A percentile compares a stretch with the other conserved stretches of the same genome.
phyloP scores from a whole-genome alignment of 30 jellyfish, hydroid and myxozoan species.

The Aurelia sp. region DNA sequence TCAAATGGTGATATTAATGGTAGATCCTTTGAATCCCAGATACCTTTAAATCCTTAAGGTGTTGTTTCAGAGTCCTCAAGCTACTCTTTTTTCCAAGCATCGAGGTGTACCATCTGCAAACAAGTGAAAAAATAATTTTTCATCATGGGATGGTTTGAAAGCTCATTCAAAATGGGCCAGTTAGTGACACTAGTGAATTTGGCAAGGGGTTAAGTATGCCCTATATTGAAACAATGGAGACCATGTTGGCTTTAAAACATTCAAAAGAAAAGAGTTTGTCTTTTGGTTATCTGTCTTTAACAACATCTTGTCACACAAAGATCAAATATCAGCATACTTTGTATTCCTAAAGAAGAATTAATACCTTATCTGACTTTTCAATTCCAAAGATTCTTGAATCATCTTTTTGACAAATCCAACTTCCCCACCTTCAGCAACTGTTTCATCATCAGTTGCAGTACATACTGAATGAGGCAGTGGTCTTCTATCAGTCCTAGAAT shows the following conservation, averaged over 20 bases:
- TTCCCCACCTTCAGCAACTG: conserved; percentile 93
- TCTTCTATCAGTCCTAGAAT: conserved; percentile 81
- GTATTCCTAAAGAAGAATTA: too few species aligned
- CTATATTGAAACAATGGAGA: too few species aligned
- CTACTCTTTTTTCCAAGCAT: conserved; percentile 92
- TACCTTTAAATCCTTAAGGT: conserved; percentile 61
- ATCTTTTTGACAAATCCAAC: conserved; percentile 81
- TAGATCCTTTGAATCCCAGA: neutral
- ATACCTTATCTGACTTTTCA: conserved; percentile 75
- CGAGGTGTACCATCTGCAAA: conserved; percentile 86
- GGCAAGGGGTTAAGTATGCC: too few species aligned
- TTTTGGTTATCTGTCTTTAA: too few species aligned
- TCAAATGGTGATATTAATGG: too few species aligned
- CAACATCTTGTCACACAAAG: too few species aligned
- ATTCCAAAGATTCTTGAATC: conserved; percentile 74
- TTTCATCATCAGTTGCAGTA: conserved; percentile 87
- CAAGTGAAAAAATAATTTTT: neutral
- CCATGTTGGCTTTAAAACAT: too few species aligned
- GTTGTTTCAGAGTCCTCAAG: conserved; percentile 38
- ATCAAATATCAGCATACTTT: too few species aligned
- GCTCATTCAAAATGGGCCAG: too few species aligned
- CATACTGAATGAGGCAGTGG: conserved; percentile 72
- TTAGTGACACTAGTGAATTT: too few species aligned
- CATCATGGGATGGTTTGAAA: neutral
- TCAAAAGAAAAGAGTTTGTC: too few species aligned